Conservation (phyloP, 2,888 invertebrate species). For the Hydrotaea cyrtoneurina region DNA sequence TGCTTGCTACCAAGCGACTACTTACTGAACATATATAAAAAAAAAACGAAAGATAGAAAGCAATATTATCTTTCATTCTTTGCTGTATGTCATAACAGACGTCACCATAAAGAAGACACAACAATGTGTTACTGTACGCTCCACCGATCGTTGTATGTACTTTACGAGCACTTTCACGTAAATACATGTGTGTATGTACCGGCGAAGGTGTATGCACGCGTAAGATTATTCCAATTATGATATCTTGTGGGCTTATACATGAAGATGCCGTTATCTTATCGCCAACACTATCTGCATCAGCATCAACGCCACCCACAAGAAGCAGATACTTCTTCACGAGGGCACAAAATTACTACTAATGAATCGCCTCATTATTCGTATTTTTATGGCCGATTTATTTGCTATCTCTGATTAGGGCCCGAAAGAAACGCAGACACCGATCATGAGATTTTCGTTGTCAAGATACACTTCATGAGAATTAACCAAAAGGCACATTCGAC, state of each 20-base stretch:
- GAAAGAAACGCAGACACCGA: background rate
- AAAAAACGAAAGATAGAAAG: too few species aligned
- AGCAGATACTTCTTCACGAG: background rate
- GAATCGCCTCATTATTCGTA: background rate
- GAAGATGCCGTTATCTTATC: slow-evolving; percentile 19
- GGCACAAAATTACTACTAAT: background rate
- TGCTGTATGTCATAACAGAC: slow-evolving; percentile 53
- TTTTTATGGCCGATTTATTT: slow-evolving; percentile 17
- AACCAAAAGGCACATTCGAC: background rate
- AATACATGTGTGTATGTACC: background rate
- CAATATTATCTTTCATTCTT: slow-evolving; percentile 37
- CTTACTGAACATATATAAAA: background rate
- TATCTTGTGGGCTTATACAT: background rate
- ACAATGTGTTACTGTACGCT: slow-evolving; percentile 30
- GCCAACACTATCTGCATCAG: slow-evolving; percentile 6
- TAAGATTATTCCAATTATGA: slow-evolving; percentile 31
- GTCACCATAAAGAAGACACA: slow-evolving; percentile 47
- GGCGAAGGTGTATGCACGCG: background rate
- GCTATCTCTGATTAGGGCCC: background rate
- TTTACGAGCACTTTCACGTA: slow-evolving; percentile 5
- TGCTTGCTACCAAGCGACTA: background rate
- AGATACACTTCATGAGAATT: background rate
- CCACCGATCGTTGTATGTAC: slow-evolving; percentile 13
- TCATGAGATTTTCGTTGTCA: background rate
- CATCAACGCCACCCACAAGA: slow-evolving; percentile 13